These are phyloP conservation scores for Sebastes variabilis DNA, from an alignment of 2,797 vertebrate genomes.

Conservation along the genomic window DNA sequence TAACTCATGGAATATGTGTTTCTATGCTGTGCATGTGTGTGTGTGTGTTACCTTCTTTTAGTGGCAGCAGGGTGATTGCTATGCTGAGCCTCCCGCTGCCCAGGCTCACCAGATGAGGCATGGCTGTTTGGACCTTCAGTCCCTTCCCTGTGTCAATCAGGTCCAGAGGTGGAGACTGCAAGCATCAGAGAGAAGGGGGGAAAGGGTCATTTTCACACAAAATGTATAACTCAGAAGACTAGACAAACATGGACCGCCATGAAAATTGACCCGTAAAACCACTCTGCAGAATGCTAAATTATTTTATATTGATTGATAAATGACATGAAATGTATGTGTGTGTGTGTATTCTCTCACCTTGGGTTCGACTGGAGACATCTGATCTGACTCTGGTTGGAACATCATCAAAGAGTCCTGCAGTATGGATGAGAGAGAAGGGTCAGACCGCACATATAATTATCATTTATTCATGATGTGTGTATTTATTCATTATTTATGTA, in stretches of 20 bases:
- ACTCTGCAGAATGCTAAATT: background rate
- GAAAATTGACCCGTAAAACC: background rate
- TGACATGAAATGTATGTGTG: background rate
- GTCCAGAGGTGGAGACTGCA: slow-evolving; percentile 80
- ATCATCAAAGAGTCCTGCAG: slow-evolving; percentile 76
- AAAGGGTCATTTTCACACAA: background rate
- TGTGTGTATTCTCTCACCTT: slow-evolving; percentile 63
- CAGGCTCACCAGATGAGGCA: slow-evolving; percentile 85
- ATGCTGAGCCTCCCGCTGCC: slow-evolving; percentile 86
- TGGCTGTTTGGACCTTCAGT: slow-evolving; percentile 83
- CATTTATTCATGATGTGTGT: background rate
- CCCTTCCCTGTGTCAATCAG: slow-evolving; percentile 85
- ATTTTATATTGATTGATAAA: background rate
- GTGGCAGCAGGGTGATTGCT: slow-evolving; percentile 84
- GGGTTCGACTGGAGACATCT: slow-evolving; percentile 63
- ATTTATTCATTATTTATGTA: background rate
- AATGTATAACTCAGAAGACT: background rate
- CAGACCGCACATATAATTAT: background rate
- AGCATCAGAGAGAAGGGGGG: slow-evolving; percentile 10
- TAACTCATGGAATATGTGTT: background rate
- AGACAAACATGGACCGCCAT: background rate
- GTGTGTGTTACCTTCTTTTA: slow-evolving; percentile 82
- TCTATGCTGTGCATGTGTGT: background rate
- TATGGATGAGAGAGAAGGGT: slow-evolving; percentile 12
- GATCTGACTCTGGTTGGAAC: slow-evolving; percentile 81